Evolutionary conservation across 2,888 invertebrate genomes (phyloP), one percentile per base, ranked within the genome.

Genomic region (Epistrophella euchroma): DNA sequence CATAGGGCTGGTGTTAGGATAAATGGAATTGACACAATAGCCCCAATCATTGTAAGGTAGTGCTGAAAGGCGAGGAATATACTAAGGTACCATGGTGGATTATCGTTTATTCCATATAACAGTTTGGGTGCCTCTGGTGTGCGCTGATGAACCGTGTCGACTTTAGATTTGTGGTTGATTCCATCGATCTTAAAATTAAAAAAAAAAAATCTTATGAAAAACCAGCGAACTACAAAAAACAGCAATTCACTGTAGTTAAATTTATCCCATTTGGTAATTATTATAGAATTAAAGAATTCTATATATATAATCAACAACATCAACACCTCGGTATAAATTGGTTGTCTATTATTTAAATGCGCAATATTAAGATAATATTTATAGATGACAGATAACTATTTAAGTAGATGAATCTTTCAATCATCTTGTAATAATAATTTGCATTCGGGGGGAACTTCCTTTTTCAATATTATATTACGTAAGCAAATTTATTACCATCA

Each of bases 21-120:
- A 90, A 97, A 96, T 0, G 97, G 97, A 88, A 97, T 96, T 2
- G 96, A 95, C 7, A 97, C 96, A 43, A 97, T 97, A 0, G 96
- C 96, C 0, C 97, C 97, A 83, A 97, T 96, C 96, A 97, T 97
- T 0, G 97, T 97, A 88, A 97, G 92, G 91, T 96, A 97, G 90
- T 97, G 96, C 95, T 97, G 97, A 74, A 97, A 93, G 15, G 97
- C 97, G 92, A 97, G 94, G 89, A 97, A 95, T 88, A 97, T 94
- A 89, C 96, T 96, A 28, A 97, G 93, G 91, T 97, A 97, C 97
- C 97, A 97, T 0, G 97, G 95, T 0, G 97, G 97, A 19, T 94
- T 93, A 90, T 97, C 97, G 85, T 97, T 96, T 80, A 97, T 95
- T 56, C 95, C 96, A 90, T 97, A 97, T 0, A 92, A 88, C 56